These are phyloP conservation scores for Pelagia noctiluca DNA, from an alignment of 30 jellyfish, hydroid and myxozoan genomes.

Conservation along the genomic window DNA sequence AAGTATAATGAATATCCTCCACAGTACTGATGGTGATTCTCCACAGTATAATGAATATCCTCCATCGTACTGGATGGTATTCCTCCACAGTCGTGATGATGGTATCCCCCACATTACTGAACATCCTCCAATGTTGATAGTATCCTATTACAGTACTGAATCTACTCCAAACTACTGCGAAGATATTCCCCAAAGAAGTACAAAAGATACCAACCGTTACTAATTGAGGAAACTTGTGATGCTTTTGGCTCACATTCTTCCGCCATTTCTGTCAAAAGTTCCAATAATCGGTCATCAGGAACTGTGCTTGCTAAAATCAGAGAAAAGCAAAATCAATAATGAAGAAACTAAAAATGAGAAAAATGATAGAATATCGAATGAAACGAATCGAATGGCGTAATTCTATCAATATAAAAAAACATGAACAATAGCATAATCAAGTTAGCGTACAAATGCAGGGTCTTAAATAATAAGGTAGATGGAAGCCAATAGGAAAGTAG, in stretches of 20 bases:
- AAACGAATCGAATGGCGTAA: too few species aligned
- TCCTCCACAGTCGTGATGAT: background rate
- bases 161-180: background rate
- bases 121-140: background rate
- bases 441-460: background rate
- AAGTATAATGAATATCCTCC: too few species aligned
- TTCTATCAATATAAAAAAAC: too few species aligned
- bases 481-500: too few species aligned
- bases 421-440: background rate
- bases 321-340: background rate
- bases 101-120: background rate
- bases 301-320: conserved; percentile 43
- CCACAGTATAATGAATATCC: background rate
- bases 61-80: background rate
- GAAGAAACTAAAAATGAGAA: background rate
- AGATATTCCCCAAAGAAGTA: background rate
- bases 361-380: background rate
- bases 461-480: too few species aligned
- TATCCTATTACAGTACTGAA: background rate
- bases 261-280: conserved; percentile 58
- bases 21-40: too few species aligned
- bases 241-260: conserved; percentile 8
- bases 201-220: conserved; percentile 35
- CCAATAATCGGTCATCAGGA: conserved; percentile 59
- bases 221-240: conserved; percentile 49